Evolutionary conservation across 2,797 vertebrate genomes (phyloP).

Genomic region (Apogon hyalosoma): DNA sequence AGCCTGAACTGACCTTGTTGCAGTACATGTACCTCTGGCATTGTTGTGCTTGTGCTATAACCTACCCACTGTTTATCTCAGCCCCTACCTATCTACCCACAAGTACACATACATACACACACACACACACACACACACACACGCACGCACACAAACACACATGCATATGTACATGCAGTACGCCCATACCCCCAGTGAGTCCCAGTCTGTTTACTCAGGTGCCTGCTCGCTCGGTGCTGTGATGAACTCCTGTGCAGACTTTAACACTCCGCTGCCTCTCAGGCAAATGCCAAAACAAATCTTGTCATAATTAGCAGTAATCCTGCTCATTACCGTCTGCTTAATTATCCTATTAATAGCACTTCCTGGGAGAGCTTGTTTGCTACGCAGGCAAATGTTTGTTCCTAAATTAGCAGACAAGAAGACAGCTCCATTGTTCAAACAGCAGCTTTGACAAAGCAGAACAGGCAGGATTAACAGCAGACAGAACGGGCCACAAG

Average conservation of each 20-base stretch:
- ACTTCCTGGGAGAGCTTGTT: constrained; percentile 96
- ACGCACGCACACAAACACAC: background rate
- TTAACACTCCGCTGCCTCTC: constrained; percentile 93
- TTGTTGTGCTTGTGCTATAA: constrained; percentile 57
- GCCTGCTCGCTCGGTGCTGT: constrained; percentile 85
- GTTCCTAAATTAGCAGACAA: constrained; percentile 98
- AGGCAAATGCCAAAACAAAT: constrained; percentile 99
- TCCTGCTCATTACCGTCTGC: constrained; percentile 98
- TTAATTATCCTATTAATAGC: constrained; percentile 99
- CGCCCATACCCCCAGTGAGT: constrained; percentile 62
- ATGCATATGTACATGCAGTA: constrained; percentile 34
- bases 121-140: constrained; percentile 14
- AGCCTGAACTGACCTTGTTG: constrained; percentile 24
- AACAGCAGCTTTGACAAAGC: constrained; percentile 88
- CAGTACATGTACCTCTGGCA: constrained; percentile 22
- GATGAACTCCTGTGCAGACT: constrained; percentile 94
- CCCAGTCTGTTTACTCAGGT: constrained; percentile 85
- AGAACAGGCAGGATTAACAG: constrained; percentile 86
- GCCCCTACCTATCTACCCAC: background rate
- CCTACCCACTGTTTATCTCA: constrained; percentile 45
- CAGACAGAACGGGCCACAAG: constrained; percentile 78
- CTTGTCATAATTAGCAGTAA: constrained; percentile 99
- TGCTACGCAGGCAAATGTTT: constrained; percentile 98
- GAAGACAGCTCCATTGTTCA: constrained; percentile 93
- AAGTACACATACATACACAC: background rate